A percentile compares a stretch with the other conserved stretches of the same genome.
phyloP scores from a whole-genome alignment of 2,888 invertebrate species.

The Pterostichus niger region DNA sequence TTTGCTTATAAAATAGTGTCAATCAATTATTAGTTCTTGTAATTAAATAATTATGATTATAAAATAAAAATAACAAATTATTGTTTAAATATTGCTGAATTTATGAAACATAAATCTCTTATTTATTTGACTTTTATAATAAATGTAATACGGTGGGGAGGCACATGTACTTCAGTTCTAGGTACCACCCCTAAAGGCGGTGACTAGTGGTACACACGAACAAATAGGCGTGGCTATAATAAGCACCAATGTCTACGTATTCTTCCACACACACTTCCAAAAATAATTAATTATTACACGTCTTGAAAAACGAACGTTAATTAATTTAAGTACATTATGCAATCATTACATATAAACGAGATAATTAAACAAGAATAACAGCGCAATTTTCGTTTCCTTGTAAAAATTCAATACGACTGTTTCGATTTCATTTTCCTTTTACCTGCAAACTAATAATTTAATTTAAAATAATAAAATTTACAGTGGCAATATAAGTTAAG shows the following conservation, averaged over 20 bases:
- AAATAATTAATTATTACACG: constrained; percentile 5
- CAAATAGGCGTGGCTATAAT: constrained; percentile 50
- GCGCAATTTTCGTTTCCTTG: neutral
- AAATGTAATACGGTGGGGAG: neutral
- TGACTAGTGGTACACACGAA: constrained; percentile 40
- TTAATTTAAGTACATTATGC: constrained; percentile 7
- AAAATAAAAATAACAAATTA: too few relatives aligned
- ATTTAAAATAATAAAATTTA: neutral
- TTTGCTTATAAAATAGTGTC: too few relatives aligned
- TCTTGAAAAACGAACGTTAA: constrained; percentile 7
- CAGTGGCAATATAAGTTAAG: too few relatives aligned
- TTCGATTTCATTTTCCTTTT: neutral
- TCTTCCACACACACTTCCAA: constrained; percentile 11
- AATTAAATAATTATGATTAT: too few relatives aligned
- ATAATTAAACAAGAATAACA: constrained; percentile 6
- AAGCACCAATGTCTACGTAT: constrained; percentile 27
- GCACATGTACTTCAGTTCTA: neutral
- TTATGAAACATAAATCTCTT: too few relatives aligned
- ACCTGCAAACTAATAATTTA: neutral
- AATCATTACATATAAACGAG: constrained; percentile 1
- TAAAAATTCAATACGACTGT: neutral
- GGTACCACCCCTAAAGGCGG: constrained; percentile 57
- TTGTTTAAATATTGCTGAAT: too few relatives aligned
- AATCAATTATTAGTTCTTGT: too few relatives aligned
- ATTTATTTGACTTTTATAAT: too few relatives aligned